Conservation (phyloP, 1,140 invertebrate species). For the Rhysida immarginata region DNA sequence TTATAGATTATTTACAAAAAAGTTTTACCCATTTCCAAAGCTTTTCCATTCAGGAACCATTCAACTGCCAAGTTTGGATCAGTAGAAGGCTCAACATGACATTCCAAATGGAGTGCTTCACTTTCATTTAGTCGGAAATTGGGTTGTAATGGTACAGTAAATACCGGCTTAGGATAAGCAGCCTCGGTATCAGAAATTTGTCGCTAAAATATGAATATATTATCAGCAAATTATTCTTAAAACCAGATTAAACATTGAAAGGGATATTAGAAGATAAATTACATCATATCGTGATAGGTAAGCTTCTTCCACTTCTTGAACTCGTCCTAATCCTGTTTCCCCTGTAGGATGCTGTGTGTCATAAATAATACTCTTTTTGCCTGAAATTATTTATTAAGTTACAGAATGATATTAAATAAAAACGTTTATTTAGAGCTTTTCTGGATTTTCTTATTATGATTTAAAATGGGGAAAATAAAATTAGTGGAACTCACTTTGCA, state of each 20-base stretch:
- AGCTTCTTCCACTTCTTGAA: slow-evolving; percentile 66
- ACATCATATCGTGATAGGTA: slow-evolving; percentile 25
- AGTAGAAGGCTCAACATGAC: slow-evolving; percentile 83
- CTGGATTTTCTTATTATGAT: background rate
- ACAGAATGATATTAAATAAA: background rate
- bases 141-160: slow-evolving; percentile 61
- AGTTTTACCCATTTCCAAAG: slow-evolving; percentile 50
- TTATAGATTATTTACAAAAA: background rate
- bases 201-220: slow-evolving; percentile 29
- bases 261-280: background rate
- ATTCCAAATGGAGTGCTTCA: slow-evolving; percentile 78
- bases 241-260: background rate
- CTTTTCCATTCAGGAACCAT: slow-evolving; percentile 86
- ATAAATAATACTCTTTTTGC: slow-evolving; percentile 55
- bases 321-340: slow-evolving; percentile 62
- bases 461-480: too few species aligned
- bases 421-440: background rate
- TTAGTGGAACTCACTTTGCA: slow-evolving; percentile 15
- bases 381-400: slow-evolving; percentile 13
- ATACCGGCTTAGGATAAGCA: slow-evolving; percentile 70
- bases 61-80: slow-evolving; percentile 90
- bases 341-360: slow-evolving; percentile 82
- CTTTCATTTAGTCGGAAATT: slow-evolving; percentile 78
- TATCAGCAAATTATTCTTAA: background rate
- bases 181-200: slow-evolving; percentile 48